Evolutionary conservation across 2,888 invertebrate species (phyloP).

Genomic region (Orthosia gothica): DNA sequence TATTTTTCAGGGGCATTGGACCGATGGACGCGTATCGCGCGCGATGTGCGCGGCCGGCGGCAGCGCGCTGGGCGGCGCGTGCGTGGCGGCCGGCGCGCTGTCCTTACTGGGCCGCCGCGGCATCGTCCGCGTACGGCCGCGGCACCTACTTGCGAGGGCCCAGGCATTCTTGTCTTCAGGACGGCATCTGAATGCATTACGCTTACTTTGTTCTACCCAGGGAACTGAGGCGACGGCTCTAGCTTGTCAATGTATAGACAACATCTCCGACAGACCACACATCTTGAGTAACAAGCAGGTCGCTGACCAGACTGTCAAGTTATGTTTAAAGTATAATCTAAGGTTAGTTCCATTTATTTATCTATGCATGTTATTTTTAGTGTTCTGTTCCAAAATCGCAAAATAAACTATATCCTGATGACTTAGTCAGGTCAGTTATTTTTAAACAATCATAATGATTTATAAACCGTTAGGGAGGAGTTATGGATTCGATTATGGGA

Average conservation of each 20-base stretch:
- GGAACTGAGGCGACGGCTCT: slow-evolving; percentile 78
- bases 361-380: too few relatives aligned
- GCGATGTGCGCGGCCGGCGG: slow-evolving; percentile 92
- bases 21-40: slow-evolving; percentile 97
- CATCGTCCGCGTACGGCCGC: slow-evolving; percentile 92
- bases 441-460: background rate
- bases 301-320: slow-evolving; percentile 82
- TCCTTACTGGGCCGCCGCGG: slow-evolving; percentile 92
- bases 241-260: slow-evolving; percentile 77
- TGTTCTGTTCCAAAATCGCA: too few relatives aligned
- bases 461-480: slow-evolving; percentile 79
- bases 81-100: slow-evolving; percentile 90
- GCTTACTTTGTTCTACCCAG: slow-evolving; percentile 80
- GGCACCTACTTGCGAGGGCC: slow-evolving; percentile 91
- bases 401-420: too few relatives aligned
- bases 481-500: slow-evolving; percentile 88
- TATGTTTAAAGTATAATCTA: slow-evolving; percentile 84
- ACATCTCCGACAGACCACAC: slow-evolving; percentile 82
- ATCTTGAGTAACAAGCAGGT: slow-evolving; percentile 81
- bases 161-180: slow-evolving; percentile 91
- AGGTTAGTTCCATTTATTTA: slow-evolving; percentile 71
- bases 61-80: slow-evolving; percentile 89
- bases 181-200: slow-evolving; percentile 89
- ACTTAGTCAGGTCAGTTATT: slow-evolving; percentile 10
- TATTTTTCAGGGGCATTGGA: slow-evolving; percentile 95